Base-by-base conservation (phyloP, 2,113 vertebrate species). In the Cololabis saira region DNA sequence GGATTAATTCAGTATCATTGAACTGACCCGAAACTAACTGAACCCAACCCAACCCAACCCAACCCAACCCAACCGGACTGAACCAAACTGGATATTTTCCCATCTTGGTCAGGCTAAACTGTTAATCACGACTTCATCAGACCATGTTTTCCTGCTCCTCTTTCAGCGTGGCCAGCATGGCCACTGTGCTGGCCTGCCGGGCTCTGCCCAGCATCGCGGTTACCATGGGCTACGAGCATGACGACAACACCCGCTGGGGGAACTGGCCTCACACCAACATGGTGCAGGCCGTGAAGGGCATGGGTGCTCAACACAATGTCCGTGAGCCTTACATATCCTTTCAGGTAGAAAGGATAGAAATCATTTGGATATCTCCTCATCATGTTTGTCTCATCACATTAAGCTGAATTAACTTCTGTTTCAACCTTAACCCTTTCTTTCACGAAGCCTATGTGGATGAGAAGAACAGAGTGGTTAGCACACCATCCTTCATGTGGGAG, bases 391-490 rank as follows among this genome's bases (percentile, higher is more conserved):
- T 53, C 10, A 24, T 53, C 22, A 55, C 12, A 12, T 33, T 54
- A 22, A 24, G 10, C 2, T 60, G 10, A 24, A 42, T 18, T 12
- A 12, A 22, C 43, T 33, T 15, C 40, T 7, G 67, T 27, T 61
- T 83, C 61, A 42, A 49, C 88, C 82, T 91, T 92, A 82, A 91
- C 86, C 22, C 6, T 27, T 41, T 51, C 3, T 49, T 57, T 62
- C 53, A 93, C 88, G 91, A 93, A 40, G 89, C 74, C 73, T 74
- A 82, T 82, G 90, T 91, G 81, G 92, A 93, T 7, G 90, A 92
- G 88, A 92, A 92, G 84, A 93, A 93, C 87, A 92, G 86, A 79
- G 92, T 93, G 76, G 80, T 93, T 60, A 93, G 89, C 84, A 93
- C 92, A 21, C 91, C 92, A 0, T 62, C 90, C 75, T 93, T 92